Base-by-base conservation (phyloP, 2,113 vertebrate genomes). In the Eleginops maclovinus region DNA sequence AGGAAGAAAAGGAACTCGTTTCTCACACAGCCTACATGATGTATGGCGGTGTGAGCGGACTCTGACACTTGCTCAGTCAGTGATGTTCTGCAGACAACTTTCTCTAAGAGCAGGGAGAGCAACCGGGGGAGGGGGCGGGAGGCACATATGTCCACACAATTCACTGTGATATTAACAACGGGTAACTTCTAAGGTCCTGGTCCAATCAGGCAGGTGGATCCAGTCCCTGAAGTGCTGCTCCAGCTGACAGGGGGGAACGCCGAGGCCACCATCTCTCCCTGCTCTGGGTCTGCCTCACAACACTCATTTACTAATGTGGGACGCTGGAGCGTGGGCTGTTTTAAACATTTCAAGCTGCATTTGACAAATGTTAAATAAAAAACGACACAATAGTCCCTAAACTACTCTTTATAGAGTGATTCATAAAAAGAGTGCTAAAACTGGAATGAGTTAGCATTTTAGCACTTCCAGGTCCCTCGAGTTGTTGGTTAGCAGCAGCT, bases 1-100 rank as follows among this genome's bases (percentile, higher is more conserved):
- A 44, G 36, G 59, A 62, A 50, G 66, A 83, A 61, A 87, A 76
- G 56, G 24, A 78, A 40, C 62, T 40, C 3, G 59, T 81, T 76
- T 86, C 67, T 84, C 71, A 77, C 54, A 49, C 66, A 47, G 55
- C 75, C 53, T 79, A 54, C 47, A 59, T 88, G 85, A 89, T 82
- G 74, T 76, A 77, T 80, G 78, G 60, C 26, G 73, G 53, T 72
- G 36, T 67, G 66, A 77, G 70, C 81, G 47, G 50, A 78, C 56
- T 75, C 58, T 85, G 91, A 78, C 81, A 88, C 69, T 74, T 65
- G 59, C 53, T 59, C 69, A 47, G 65, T 64, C 53, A 9, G 24
- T 91, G 91, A 93, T 71, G 73, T 41, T 88, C 85, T 83, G 82
- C 90, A 93, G 92, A 81, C 77, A 41, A 59, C 58, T 51, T 67